A percentile compares a stretch with the other conserved stretches of the same genome.
Conservation (phyloP, 2,113 vertebrate genomes). For the Trochalopteron elliotii region DNA sequence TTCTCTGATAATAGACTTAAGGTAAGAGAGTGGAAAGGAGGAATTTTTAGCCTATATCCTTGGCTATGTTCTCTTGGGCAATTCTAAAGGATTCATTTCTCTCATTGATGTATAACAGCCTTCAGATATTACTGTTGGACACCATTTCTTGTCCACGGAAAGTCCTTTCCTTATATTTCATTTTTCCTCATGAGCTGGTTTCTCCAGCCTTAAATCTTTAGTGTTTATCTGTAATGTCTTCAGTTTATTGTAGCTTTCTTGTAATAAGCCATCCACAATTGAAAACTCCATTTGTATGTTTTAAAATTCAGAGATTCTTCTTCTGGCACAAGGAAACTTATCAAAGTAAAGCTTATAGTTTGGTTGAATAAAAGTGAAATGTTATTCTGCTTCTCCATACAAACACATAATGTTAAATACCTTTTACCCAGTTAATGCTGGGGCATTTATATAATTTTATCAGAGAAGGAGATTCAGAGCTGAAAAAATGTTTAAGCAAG, state of each 20-base stretch:
- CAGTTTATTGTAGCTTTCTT: background rate
- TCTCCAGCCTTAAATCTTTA: background rate
- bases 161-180: background rate
- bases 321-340: background rate
- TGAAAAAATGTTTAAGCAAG: background rate
- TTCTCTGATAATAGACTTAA: constrained; percentile 21
- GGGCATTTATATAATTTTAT: background rate
- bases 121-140: constrained; percentile 4
- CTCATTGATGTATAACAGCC: constrained; percentile 23
- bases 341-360: background rate
- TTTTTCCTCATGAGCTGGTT: constrained; percentile 14
- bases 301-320: background rate
- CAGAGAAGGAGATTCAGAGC: background rate
- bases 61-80: constrained; percentile 29
- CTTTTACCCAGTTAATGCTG: background rate
- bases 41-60: constrained; percentile 1
- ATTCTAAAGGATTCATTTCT: constrained; percentile 37
- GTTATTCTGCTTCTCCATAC: background rate
- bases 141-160: constrained; percentile 11
- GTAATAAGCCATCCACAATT: background rate
- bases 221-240: background rate
- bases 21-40: constrained; percentile 20
- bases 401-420: background rate
- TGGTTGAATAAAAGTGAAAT: background rate
- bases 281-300: background rate